phyloP scores from a whole-genome alignment of 30 jellyfish, hydroid and myxozoan species.

The Chironex yamaguchii region DNA sequence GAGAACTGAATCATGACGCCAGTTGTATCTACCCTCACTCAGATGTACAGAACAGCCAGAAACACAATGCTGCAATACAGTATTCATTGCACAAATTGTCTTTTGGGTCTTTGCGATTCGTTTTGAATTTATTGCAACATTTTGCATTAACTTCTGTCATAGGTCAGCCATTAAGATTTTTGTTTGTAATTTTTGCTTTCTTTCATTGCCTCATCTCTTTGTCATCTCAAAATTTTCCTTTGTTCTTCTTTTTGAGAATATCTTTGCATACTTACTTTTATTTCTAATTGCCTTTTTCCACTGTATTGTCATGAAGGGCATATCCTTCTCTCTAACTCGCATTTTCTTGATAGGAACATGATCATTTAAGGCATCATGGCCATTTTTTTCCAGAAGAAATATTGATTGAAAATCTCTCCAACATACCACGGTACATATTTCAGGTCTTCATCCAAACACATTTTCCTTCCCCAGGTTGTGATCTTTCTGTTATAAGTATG shows the following conservation, averaged over 20 bases:
- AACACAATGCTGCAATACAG: too few relatives aligned
- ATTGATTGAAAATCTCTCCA: conserved; percentile 11
- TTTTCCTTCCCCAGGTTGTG: conserved; percentile 10
- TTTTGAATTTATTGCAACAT: too few relatives aligned
- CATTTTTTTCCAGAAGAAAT: conserved; percentile 7
- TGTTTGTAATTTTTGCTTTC: too few relatives aligned
- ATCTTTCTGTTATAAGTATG: conserved; percentile 2
- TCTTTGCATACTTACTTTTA: conserved; percentile 13
- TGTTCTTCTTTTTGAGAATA: conserved; percentile 12
- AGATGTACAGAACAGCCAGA: too few relatives aligned
- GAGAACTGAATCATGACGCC: too few relatives aligned
- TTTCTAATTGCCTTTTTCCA: conserved; percentile 27
- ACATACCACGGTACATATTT: conserved; percentile 16
- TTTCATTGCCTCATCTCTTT: too few relatives aligned
- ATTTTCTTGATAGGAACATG: conserved; percentile 12
- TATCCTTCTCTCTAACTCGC: conserved; percentile 27
- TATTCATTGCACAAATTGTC: too few relatives aligned
- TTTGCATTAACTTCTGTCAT: too few relatives aligned
- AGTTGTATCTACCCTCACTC: too few relatives aligned
- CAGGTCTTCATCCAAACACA: conserved; percentile 2
- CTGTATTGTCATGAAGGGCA: conserved; percentile 13
- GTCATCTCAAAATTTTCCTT: conserved; percentile 18
- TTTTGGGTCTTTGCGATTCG: too few relatives aligned
- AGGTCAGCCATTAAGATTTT: too few relatives aligned
- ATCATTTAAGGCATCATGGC: conserved; percentile 18